Conservation (phyloP, 2,888 invertebrate species). For the Aspidiotus rigidus region DNA sequence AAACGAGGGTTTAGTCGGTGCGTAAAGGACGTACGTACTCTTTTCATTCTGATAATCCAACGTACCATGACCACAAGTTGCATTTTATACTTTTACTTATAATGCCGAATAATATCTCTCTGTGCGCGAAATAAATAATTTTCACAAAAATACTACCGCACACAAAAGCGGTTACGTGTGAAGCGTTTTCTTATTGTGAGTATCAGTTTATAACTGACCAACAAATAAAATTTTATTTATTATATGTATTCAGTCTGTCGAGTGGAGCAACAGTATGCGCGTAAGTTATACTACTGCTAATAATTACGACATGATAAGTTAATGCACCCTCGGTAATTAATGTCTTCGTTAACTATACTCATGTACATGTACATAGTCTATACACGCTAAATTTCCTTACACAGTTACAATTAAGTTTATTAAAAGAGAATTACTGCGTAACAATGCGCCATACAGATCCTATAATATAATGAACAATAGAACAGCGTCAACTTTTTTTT, state of each 20-base stretch:
- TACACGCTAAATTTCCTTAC: neutral
- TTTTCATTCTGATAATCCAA: conserved; percentile 22
- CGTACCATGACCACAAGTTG: conserved; percentile 30
- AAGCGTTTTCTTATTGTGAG: neutral
- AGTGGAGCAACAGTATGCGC: too few species aligned
- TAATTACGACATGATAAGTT: neutral
- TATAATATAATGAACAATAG: neutral
- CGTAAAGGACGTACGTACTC: neutral
- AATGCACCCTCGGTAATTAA: conserved; percentile 4
- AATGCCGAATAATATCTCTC: neutral
- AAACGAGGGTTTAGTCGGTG: conserved; percentile 17
- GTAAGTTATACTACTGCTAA: too few species aligned
- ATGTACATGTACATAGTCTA: neutral
- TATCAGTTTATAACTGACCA: too few species aligned
- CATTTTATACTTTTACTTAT: conserved; percentile 13
- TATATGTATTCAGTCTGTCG: too few species aligned
- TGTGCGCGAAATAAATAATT: too few species aligned
- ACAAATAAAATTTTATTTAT: too few species aligned
- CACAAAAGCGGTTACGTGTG: neutral
- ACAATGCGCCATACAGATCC: conserved; percentile 1
- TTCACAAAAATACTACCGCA: neutral
- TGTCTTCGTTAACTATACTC: neutral
- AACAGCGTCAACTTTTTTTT: conserved; percentile 2
- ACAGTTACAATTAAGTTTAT: conserved; percentile 4
- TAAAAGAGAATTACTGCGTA: neutral